Evolutionary conservation across 2,888 invertebrate species (phyloP), one percentile per base, ranked within the genome.

Genomic region (Plebejus argus): DNA sequence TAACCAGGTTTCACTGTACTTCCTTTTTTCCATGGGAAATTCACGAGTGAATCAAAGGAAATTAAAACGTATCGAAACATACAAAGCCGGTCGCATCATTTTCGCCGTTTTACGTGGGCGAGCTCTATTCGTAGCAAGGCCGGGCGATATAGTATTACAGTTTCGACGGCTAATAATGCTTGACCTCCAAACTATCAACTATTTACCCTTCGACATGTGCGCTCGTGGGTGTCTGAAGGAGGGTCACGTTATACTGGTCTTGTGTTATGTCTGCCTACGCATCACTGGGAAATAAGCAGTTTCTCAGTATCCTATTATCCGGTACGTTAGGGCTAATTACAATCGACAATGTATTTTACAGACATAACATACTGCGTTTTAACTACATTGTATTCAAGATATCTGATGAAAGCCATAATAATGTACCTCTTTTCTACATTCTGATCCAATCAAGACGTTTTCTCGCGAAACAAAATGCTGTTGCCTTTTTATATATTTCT

Each of bases 41-140:
- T 66, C 23, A 66, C 5, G 6, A 23, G 28, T 1, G 1, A 18
- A 33, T 28, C 28, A 28, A 28, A 33, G 28, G 66, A 66, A 66
- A 66, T 66, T 23, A 6, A 71, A 39, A 71, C 71, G n/a, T 20
- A 71, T 39, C 39, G 18, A 39, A 71, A 71, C 8, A 71, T 71
- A 56, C 49, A 71, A 77, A 70, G 75, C 77, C 75, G 78, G 78
- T 78, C 75, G 66, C 83, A 82, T 84, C 83, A 81, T 81, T 82
- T 88, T 87, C 87, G 81, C 81, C 81, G 86, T 82, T 80, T 80
- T 79, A 83, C 87, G 93, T 93, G 87, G 93, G 93, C 91, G 92
- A 88, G 82, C 86, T 88, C 93, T 94, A 94, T 94, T 94, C 91
- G 86, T 84, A 89, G 92, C 93, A 93, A 93, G 93, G 93, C 90